These are phyloP conservation scores for Macquaria australasica DNA, from an alignment of 2,113 vertebrate species.

Conservation along the genomic window DNA sequence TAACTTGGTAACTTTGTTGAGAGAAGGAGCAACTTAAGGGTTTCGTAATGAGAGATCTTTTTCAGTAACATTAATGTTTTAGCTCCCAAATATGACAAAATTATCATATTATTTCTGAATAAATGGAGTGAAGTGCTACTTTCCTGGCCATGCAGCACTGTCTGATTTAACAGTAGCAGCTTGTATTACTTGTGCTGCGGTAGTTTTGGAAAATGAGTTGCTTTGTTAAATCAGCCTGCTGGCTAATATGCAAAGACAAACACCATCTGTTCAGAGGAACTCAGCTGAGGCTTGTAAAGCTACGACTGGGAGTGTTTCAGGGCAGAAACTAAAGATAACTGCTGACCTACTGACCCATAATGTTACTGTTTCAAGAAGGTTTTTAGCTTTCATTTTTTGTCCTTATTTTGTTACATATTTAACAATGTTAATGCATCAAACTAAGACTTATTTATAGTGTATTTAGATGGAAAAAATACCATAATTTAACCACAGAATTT, in stretches of 20 bases:
- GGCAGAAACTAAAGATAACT: neutral
- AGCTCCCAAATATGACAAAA: no score
- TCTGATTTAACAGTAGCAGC: no score
- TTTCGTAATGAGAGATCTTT: no score
- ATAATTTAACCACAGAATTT: neutral
- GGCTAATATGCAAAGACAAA: constrained; percentile 2
- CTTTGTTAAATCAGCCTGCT: constrained; percentile 5
- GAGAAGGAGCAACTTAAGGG: no score
- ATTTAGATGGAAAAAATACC: no score
- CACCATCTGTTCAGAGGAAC: constrained; percentile 31
- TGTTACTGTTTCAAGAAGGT: neutral
- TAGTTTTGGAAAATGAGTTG: neutral
- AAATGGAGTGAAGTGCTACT: no score
- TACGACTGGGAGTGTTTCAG: neutral
- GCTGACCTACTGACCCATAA: neutral
- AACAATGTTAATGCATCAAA: neutral
- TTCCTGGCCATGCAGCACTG: no score
- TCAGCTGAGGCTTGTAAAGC: neutral
- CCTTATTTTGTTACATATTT: neutral
- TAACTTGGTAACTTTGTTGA: no score
- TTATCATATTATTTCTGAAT: no score
- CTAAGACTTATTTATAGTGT: no score
- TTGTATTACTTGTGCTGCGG: no score
- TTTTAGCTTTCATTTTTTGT: neutral
- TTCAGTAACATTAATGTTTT: no score